A percentile compares a stretch with the other conserved stretches of the same genome.
These are phyloP conservation scores for Rhagoletis zephyria DNA, from an alignment of 1,140 invertebrate genomes.

Conservation along the genomic window DNA sequence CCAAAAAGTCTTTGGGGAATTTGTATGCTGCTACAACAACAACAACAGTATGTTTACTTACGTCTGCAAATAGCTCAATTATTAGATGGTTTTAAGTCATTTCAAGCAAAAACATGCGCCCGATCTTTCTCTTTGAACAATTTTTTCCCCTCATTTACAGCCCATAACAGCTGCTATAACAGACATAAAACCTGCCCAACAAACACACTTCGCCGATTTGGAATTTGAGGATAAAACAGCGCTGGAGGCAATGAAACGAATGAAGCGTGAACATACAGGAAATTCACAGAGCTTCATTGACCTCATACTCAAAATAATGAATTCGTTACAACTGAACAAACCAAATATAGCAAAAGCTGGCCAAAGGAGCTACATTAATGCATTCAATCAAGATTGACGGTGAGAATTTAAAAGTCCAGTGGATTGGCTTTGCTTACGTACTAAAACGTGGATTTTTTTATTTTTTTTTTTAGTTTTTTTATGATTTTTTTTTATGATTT, in stretches of 20 bases:
- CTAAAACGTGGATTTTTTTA: conserved; percentile 49
- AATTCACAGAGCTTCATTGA: conserved; percentile 50
- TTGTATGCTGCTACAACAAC: too few relatives aligned
- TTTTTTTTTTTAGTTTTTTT: not conserved
- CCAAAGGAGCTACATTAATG: not conserved
- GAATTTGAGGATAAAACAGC: not conserved
- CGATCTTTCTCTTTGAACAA: not conserved
- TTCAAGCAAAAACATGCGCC: too few relatives aligned
- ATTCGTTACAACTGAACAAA: conserved; percentile 46
- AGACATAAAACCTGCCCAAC: not conserved
- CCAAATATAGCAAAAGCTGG: not conserved
- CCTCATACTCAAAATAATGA: conserved; percentile 52
- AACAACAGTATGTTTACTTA: too few relatives aligned
- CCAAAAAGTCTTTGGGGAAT: too few relatives aligned
- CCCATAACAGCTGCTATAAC: not conserved
- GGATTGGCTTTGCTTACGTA: conserved; percentile 41
- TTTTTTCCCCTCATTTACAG: not conserved
- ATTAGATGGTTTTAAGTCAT: too few relatives aligned
- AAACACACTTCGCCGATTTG: not conserved
- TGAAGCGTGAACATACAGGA: not conserved
- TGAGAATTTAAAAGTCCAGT: conserved; percentile 18
- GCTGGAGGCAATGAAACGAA: not conserved
- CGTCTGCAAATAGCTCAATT: too few relatives aligned
- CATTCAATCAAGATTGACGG: not conserved
- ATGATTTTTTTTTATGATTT: conserved; percentile 8